Evolutionary conservation across 2,888 invertebrate genomes (phyloP).

Genomic region (Xylocampa areola): DNA sequence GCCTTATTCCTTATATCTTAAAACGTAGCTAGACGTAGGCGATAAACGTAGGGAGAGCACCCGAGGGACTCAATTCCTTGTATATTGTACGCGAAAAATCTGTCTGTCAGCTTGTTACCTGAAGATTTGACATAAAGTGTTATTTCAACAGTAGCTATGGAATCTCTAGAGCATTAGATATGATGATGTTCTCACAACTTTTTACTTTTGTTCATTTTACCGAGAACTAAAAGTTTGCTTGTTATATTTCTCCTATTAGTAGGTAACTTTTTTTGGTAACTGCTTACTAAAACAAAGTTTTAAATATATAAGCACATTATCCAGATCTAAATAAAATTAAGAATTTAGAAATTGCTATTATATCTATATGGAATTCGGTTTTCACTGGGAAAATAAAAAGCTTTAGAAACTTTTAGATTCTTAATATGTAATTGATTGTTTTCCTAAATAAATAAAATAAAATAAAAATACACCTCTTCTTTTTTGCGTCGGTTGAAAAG

Average conservation of each 20-base stretch:
- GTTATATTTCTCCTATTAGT: slow-evolving; percentile 15
- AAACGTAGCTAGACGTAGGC: slow-evolving; percentile 45
- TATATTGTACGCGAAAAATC: slow-evolving; percentile 54
- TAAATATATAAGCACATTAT: too few relatives aligned
- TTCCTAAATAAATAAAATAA: too few relatives aligned
- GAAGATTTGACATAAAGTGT: slow-evolving; percentile 43
- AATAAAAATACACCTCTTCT: too few relatives aligned
- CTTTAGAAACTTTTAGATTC: too few relatives aligned
- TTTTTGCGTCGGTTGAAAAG: too few relatives aligned
- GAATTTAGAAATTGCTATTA: too few relatives aligned
- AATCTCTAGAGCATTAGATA: slow-evolving; percentile 44
- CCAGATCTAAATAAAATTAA: too few relatives aligned
- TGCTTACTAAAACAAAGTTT: too few relatives aligned
- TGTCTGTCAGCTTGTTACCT: slow-evolving; percentile 55
- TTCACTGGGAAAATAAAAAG: too few relatives aligned
- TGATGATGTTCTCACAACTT: slow-evolving; percentile 42
- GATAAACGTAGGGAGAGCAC: slow-evolving; percentile 51
- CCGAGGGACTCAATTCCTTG: slow-evolving; percentile 48
- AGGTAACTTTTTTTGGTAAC: neutral
- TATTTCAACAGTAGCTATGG: slow-evolving; percentile 37
- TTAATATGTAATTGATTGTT: too few relatives aligned
- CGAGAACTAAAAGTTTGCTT: slow-evolving; percentile 25
- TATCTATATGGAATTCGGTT: too few relatives aligned
- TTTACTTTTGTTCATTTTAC: slow-evolving; percentile 32
- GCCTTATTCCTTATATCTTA: slow-evolving; percentile 56